Percentiles rank a stretch among this genome's conserved stretches.
Evolutionary conservation across 1,140 invertebrate genomes (phyloP).

Genomic region (Zaprionus africanus): DNA sequence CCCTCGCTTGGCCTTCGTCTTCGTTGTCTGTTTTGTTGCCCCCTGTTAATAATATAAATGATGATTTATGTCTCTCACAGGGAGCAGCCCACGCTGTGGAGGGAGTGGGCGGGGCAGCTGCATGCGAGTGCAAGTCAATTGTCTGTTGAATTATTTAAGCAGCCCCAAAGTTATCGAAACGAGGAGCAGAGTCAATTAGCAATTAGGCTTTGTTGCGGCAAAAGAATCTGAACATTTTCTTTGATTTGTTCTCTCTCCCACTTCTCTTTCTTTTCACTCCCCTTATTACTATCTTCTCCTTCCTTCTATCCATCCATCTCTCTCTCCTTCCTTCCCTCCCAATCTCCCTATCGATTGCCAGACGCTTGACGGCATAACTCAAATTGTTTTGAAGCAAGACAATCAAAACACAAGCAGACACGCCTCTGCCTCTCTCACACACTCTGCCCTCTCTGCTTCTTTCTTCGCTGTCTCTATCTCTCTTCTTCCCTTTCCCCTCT

Average conservation of each 20-base stretch:
- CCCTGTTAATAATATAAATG: conserved; percentile 81
- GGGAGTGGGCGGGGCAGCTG: background rate
- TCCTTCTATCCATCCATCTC: conserved; percentile 16
- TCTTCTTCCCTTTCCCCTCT: background rate
- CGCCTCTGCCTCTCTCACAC: background rate
- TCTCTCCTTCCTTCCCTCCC: background rate
- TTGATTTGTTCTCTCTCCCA: conserved; percentile 18
- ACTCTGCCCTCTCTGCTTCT: background rate
- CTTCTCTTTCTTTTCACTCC: conserved; percentile 30
- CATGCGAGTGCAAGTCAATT: conserved; percentile 32
- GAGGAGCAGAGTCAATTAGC: conserved; percentile 56
- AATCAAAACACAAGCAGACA: conserved; percentile 32
- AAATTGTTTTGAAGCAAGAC: conserved; percentile 41
- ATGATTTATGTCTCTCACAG: conserved; percentile 75
- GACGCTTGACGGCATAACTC: conserved; percentile 16
- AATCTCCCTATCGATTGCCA: conserved; percentile 1
- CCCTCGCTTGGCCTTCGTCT: conserved; percentile 27
- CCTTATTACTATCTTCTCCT: conserved; percentile 14
- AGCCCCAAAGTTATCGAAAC: conserved; percentile 53
- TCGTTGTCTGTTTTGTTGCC: conserved; percentile 61
- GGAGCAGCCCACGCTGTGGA: conserved; percentile 27
- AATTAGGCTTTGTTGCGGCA: conserved; percentile 30
- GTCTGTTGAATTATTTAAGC: conserved; percentile 67
- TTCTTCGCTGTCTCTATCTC: background rate
- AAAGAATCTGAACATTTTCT: conserved; percentile 1